Conservation (phyloP, 2,113 vertebrate genomes). For the Struthidea cinerea region DNA sequence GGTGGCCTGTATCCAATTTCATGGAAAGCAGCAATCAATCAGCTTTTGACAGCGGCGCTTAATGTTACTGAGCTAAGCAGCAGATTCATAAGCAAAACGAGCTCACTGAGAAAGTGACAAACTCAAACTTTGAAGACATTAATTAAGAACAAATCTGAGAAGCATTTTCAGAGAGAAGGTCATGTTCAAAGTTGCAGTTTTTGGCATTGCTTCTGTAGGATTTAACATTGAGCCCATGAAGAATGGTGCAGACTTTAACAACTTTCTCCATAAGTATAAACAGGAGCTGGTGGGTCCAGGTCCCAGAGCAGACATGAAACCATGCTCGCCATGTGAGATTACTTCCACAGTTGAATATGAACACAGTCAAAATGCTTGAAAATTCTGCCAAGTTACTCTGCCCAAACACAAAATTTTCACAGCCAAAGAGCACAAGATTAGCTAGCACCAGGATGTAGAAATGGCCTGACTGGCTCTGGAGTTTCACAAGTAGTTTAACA, state of each 20-base stretch:
- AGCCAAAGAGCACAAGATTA: not conserved
- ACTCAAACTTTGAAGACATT: not conserved
- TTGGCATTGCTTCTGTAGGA: not conserved
- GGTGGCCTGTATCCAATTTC: not conserved
- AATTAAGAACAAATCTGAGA: not conserved
- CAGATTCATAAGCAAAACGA: not conserved
- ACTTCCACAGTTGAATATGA: not conserved
- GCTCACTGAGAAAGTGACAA: not conserved
- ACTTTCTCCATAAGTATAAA: not conserved
- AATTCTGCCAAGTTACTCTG: not conserved
- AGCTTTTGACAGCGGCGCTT: not conserved
- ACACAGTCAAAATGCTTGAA: not conserved
- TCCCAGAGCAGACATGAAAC: not conserved
- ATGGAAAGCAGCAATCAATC: not conserved
- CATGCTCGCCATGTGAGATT: not conserved
- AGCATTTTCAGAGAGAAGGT: not conserved
- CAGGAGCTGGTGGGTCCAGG: not conserved
- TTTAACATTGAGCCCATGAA: not conserved
- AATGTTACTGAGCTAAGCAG: not conserved
- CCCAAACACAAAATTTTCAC: not conserved
- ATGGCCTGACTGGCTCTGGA: not conserved
- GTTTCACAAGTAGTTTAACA: not conserved
- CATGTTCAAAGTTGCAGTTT: not conserved
- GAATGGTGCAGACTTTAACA: not conserved
- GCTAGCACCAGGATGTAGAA: not conserved